Evolutionary conservation across 2,797 vertebrate genomes (phyloP).

Genomic region (Decapterus maruadsi): DNA sequence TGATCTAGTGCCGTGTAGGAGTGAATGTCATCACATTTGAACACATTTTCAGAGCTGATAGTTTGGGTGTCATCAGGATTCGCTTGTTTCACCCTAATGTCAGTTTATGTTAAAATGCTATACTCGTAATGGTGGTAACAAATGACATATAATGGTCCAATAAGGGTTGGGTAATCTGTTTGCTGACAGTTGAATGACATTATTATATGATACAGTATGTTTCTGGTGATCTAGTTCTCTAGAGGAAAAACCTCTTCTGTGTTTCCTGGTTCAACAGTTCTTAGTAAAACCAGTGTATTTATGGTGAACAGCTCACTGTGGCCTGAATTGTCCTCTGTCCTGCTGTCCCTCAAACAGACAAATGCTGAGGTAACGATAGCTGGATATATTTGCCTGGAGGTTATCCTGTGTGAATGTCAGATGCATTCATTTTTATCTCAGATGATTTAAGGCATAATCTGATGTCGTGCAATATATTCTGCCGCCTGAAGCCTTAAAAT

Average conservation of each 20-base stretch:
- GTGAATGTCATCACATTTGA: background rate
- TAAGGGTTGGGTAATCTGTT: too few relatives aligned
- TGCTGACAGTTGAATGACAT: too few relatives aligned
- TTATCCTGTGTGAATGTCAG: background rate
- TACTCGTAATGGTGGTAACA: background rate
- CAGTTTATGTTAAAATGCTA: too few relatives aligned
- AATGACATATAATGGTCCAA: background rate
- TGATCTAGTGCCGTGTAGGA: background rate
- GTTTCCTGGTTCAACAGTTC: background rate
- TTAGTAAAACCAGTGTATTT: too few relatives aligned
- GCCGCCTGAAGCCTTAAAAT: conserved; percentile 3
- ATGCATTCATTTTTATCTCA: background rate
- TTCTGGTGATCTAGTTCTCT: background rate
- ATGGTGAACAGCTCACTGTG: background rate
- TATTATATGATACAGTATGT: too few relatives aligned
- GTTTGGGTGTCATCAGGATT: background rate
- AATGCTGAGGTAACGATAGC: background rate
- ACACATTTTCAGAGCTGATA: background rate
- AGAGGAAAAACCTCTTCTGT: background rate
- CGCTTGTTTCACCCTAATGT: too few relatives aligned
- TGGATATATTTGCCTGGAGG: background rate
- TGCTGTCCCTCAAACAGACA: background rate
- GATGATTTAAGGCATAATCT: background rate
- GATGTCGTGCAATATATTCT: background rate
- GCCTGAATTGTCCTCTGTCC: too few relatives aligned